Conservation (phyloP, 1,140 invertebrate genomes). For the Melitaea cinxia region DNA sequence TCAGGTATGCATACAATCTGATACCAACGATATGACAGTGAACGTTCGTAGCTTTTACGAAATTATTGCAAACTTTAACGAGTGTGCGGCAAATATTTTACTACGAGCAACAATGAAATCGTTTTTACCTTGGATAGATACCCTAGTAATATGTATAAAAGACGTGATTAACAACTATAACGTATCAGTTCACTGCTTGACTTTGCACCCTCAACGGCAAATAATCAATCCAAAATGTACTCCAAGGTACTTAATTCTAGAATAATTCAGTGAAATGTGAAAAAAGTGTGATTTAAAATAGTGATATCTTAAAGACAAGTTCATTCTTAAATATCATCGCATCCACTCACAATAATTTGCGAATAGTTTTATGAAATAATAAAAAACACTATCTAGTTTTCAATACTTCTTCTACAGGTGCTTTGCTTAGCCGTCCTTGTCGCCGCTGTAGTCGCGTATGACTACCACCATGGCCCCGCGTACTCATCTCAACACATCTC, state of each 20-base stretch:
- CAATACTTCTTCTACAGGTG: conserved; percentile 42
- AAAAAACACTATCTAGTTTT: too few relatives aligned
- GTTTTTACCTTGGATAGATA: conserved; percentile 53
- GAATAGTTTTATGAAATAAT: too few relatives aligned
- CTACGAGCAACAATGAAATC: conserved; percentile 55
- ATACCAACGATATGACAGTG: conserved; percentile 14
- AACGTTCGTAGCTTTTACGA: conserved; percentile 40
- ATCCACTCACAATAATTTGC: too few relatives aligned
- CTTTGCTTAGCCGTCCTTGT: conserved; percentile 44
- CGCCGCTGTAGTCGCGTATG: conserved; percentile 35
- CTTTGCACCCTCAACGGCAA: conserved; percentile 39
- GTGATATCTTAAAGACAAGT: not conserved
- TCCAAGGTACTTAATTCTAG: conserved; percentile 48
- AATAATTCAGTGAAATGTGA: not conserved
- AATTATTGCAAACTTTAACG: conserved; percentile 44
- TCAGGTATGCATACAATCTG: too few relatives aligned
- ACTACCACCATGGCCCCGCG: conserved; percentile 43
- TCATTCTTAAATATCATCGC: not conserved
- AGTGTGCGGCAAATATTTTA: conserved; percentile 44
- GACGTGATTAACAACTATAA: conserved; percentile 40
- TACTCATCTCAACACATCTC: conserved; percentile 58
- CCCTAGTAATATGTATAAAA: conserved; percentile 64
- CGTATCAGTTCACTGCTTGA: conserved; percentile 54
- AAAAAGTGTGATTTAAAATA: not conserved
- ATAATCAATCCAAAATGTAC: conserved; percentile 45